Base-by-base conservation (phyloP, 1,140 invertebrate genomes). In the Vanessa tameamea region DNA sequence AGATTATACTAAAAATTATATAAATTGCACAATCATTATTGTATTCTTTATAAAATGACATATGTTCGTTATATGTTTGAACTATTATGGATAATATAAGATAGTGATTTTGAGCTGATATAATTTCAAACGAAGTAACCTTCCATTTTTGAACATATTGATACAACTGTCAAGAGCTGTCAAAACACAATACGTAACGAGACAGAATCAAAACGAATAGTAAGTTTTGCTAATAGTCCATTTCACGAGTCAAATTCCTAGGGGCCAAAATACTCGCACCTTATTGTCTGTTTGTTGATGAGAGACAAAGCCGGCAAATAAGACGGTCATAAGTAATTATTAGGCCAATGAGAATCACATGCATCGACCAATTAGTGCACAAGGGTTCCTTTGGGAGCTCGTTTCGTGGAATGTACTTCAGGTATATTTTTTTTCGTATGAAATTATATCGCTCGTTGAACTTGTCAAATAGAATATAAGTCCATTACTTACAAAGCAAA, bases 11-110 rank as follows among this genome's bases (percentile, higher is more conserved):
- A 67, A 61, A 20, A 73, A 77, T 47, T 68, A 75, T 78, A 37
- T 67, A 66, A 72, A 68, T 68, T 78, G 76, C 76, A 78, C 76
- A 78, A 78, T 59, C 59, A 75, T 67, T 68, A 75, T 68, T 50
- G 65, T 71, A 70, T 73, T 74, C 67, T 64, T 72, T 73, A 67
- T 64, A 75, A 71, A 43, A 67, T 68, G 47, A 69, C 64, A 51
- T 72, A 72, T 66, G 71, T 61, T 61, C 57, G 57, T 69, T 69
- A 69, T 69, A 57, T 69, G 55, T 69, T 69, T 69, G 37, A 69
- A 69, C 66, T 69, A 57, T 69, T 55, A 59, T 57, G 13, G 51
- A 23, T 69, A 47, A 69, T 57, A 20, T 57, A 23, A 57, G 53
- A 15, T 57, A 69, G 13, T 47, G 15, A 59, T 37, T 61, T 69